Evolutionary conservation across 2,797 vertebrate genomes (phyloP).

Genomic region (Steatocranus sp.): DNA sequence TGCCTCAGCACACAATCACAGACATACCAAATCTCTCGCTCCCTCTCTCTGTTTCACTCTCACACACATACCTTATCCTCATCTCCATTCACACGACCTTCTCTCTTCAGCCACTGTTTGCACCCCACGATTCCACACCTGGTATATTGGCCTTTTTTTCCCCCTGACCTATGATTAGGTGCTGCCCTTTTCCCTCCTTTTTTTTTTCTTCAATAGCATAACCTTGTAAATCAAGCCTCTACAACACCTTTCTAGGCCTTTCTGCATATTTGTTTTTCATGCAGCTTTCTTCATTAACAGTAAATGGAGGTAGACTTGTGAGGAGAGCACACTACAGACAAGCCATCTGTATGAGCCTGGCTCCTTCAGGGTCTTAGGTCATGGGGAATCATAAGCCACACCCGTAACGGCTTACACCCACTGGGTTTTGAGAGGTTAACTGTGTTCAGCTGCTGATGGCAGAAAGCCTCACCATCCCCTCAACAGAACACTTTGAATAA

Average conservation of each 20-base stretch:
- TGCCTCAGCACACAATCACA: conserved; percentile 66
- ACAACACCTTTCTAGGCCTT: conserved; percentile 6
- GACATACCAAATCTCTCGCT: conserved; percentile 27
- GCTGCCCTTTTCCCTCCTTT: conserved; percentile 12
- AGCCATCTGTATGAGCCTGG: conserved; percentile 48
- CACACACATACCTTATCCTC: conserved; percentile 1
- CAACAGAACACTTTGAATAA: conserved; percentile 15
- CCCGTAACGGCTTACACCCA: conserved; percentile 44
- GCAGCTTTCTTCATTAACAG: conserved; percentile 11
- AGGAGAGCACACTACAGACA: conserved; percentile 25
- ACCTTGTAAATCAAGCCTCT: conserved; percentile 28
- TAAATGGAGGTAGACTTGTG: conserved; percentile 11
- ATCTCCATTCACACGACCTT: conserved; percentile 41
- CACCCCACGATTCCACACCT: conserved; percentile 47
- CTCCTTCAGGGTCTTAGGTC: conserved; percentile 56
- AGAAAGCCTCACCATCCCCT: conserved; percentile 7
- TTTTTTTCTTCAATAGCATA: not conserved
- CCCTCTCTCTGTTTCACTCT: not conserved
- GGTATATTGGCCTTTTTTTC: conserved; percentile 28
- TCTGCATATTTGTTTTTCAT: conserved; percentile 29
- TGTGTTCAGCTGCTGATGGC: conserved; percentile 17
- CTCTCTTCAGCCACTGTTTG: conserved; percentile 29
- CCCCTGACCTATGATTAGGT: conserved; percentile 22
- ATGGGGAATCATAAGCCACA: conserved; percentile 60
- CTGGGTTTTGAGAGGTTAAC: conserved; percentile 53